Base-by-base conservation (phyloP, 1,140 invertebrate genomes). In the Drosophila triauraria region DNA sequence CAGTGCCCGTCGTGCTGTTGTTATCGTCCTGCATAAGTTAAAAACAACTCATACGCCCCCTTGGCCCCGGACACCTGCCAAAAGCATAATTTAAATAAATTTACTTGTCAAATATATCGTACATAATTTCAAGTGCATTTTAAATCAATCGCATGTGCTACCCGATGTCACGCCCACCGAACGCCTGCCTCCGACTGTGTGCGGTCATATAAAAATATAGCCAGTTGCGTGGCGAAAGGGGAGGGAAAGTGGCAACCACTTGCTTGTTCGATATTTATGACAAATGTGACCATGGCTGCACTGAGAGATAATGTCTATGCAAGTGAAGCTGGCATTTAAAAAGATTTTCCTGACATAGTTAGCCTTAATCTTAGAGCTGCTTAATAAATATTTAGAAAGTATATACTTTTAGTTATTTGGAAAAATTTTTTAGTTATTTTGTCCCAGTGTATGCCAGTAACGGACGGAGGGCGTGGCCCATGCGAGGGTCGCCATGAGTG, bases 261-360 rank as follows among this genome's bases (percentile, higher is more conserved):
- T 77, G 72, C 77, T 84, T 60, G 69, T 84, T 88, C 84, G 69
- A 87, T 87, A 88, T 88, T 84, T 80, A 87, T 88, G 77, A 84
- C 80, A 87, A 80, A 80, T 87, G 65, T 78, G 80, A 25, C 67
- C 46, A 54, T 82, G 78, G 62, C 20, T 61, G 43, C 70, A 62
- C 25, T 42, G 58, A 17, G 38, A 53, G 30, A 44, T 32, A 30
- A 40, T 3, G 13, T 25, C 4, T 4, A 46, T 1, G 12, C 1
- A 35, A 38, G 0, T 5, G 20, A 35, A 35, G n/a, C 2, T 32
- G n/a, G n/a, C n/a, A 3, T 15, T 47, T 5, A 1, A n/a, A 17
- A 51, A 13, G n/a, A 12, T 17, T 4, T 8, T 32, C 4, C 3
- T 13, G 32, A 9, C 32, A 32, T 7, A 32, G 32, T 8, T 9